Conservation (phyloP, 2,797 vertebrate species). For the Perdix hodgsoniae region DNA sequence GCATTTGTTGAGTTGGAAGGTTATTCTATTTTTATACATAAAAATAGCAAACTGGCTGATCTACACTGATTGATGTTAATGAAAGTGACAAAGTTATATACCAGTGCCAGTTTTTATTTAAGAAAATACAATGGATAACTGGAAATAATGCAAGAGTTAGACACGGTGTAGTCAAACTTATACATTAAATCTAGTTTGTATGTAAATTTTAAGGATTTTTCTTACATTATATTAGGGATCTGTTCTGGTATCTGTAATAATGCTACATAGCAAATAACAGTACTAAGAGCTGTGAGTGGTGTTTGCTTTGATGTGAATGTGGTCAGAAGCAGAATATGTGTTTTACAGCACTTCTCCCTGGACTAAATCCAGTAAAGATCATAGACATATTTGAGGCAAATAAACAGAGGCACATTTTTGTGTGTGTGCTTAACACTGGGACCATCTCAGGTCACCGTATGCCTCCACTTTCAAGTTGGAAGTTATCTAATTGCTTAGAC, state of each 20-base stretch:
- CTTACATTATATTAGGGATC: background rate
- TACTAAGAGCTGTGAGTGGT: background rate
- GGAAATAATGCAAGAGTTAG: background rate
- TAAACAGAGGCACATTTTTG: background rate
- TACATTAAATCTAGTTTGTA: background rate
- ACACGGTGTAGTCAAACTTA: background rate
- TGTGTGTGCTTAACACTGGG: background rate
- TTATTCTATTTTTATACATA: background rate
- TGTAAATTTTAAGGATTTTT: background rate
- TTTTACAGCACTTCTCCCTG: background rate
- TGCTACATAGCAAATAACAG: background rate
- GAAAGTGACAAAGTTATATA: background rate
- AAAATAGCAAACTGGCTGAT: background rate
- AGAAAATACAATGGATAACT: background rate
- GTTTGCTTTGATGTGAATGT: background rate
- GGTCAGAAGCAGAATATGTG: background rate
- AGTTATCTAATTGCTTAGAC: background rate
- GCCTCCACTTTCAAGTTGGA: background rate
- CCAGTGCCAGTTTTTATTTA: constrained; percentile 1
- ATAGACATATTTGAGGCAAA: background rate
- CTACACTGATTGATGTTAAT: background rate
- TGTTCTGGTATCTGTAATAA: background rate
- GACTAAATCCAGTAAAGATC: background rate
- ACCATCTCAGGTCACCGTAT: background rate
- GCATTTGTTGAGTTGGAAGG: background rate